Evolutionary conservation across 1,140 invertebrate genomes (phyloP).

Genomic region (Achroia grisella): DNA sequence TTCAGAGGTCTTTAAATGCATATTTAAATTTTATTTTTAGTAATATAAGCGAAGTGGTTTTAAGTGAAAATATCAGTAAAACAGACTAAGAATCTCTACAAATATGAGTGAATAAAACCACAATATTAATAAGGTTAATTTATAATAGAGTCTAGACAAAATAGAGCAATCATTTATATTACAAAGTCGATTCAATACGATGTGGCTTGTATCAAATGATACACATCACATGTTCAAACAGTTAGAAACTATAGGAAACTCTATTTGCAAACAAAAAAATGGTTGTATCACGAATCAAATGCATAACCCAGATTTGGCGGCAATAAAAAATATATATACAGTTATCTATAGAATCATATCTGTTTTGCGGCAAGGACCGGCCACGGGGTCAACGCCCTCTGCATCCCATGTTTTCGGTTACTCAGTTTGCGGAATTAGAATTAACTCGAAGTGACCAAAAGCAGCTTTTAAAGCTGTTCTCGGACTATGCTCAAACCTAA

Average conservation of each 20-base stretch:
- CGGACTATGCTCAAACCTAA: no score
- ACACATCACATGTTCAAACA: slow-evolving; percentile 11
- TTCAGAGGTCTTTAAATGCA: no score
- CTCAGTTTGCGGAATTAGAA: slow-evolving; percentile 7
- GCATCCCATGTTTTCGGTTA: slow-evolving; percentile 30
- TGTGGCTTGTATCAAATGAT: background rate
- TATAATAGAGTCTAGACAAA: no score
- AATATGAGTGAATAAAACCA: no score
- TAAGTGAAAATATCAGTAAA: no score
- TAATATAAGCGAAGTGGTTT: no score
- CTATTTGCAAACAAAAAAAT: slow-evolving; percentile 24
- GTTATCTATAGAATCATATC: slow-evolving; percentile 67
- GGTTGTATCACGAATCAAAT: slow-evolving; percentile 49
- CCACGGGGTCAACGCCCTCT: slow-evolving; percentile 39
- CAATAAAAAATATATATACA: slow-evolving; percentile 64
- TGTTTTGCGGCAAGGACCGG: slow-evolving; percentile 43
- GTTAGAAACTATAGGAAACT: slow-evolving; percentile 18
- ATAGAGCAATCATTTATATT: no score
- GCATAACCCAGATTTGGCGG: slow-evolving; percentile 43
- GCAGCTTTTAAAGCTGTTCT: no score
- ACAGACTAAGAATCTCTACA: no score
- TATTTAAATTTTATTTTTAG: no score
- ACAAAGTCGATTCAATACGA: background rate
- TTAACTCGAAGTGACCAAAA: slow-evolving; percentile 3
- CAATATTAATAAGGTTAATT: no score